A percentile compares a stretch with the other conserved stretches of the same genome.
phyloP scores from a whole-genome alignment of 2,797 vertebrate genomes.

The Danionella dracula region DNA sequence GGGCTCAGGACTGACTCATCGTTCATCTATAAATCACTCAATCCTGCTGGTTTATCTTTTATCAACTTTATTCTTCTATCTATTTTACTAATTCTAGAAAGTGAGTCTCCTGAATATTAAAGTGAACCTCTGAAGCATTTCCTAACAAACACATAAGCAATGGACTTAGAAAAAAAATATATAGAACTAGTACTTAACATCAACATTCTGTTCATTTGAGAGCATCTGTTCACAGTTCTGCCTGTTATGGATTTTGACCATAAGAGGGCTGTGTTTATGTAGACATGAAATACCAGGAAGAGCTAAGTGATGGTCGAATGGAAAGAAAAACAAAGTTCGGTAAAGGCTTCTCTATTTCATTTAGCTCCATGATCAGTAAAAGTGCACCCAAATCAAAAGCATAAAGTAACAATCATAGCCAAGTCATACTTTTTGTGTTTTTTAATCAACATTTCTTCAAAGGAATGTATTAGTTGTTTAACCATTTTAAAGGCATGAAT shows the following conservation, averaged over 20 bases:
- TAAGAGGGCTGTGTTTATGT: background rate
- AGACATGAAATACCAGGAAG: background rate
- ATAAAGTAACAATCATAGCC: conserved; percentile 65
- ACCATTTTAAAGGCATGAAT: conserved; percentile 61
- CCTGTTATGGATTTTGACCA: background rate
- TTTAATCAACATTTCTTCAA: conserved; percentile 78
- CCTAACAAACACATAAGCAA: conserved; percentile 29
- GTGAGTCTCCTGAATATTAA: too few relatives aligned
- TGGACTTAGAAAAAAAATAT: conserved; percentile 53
- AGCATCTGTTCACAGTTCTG: background rate
- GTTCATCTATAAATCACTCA: too few relatives aligned
- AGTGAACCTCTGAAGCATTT: too few relatives aligned
- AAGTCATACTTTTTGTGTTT: conserved; percentile 68
- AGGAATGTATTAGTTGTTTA: conserved; percentile 78
- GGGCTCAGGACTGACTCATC: too few relatives aligned
- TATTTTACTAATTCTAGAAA: too few relatives aligned
- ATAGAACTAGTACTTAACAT: conserved; percentile 23
- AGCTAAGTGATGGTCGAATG: background rate
- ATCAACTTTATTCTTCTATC: too few relatives aligned
- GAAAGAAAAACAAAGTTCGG: background rate
- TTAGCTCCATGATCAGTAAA: background rate
- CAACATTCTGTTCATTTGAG: background rate
- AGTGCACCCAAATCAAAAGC: conserved; percentile 47
- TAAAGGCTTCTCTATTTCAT: conserved; percentile 4
- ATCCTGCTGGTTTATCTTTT: too few relatives aligned